Conservation (phyloP, 2,888 invertebrate species). For the Masnerella sp. region DNA sequence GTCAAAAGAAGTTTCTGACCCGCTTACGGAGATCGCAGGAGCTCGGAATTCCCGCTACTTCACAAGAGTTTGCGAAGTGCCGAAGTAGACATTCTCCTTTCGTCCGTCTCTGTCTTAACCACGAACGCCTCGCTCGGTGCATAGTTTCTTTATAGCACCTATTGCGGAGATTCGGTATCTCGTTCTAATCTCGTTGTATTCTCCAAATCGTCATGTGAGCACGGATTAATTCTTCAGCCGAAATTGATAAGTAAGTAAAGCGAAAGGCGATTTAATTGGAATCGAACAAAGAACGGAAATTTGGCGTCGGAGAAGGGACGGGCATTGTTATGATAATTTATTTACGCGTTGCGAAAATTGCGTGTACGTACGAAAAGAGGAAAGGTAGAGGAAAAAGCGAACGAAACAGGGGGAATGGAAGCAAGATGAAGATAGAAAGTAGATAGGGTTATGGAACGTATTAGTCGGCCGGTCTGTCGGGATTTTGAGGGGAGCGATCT, state of each 20-base stretch:
- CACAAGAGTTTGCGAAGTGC: conserved; percentile 74
- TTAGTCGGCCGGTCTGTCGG: conserved; percentile 58
- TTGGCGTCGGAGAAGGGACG: not conserved
- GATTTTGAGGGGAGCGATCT: conserved; percentile 57
- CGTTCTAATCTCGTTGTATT: conserved; percentile 63
- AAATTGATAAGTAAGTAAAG: conserved; percentile 45
- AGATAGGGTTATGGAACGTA: conserved; percentile 53
- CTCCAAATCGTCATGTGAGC: conserved; percentile 29
- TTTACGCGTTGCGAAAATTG: conserved; percentile 40
- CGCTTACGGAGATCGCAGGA: conserved; percentile 72
- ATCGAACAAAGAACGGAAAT: conserved; percentile 19
- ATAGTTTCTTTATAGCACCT: conserved; percentile 65
- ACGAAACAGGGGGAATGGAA: conserved; percentile 39
- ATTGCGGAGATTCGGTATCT: conserved; percentile 56
- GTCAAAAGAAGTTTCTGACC: conserved; percentile 77
- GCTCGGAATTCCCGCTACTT: conserved; percentile 73
- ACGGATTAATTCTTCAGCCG: conserved; percentile 39
- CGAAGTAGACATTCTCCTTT: conserved; percentile 68
- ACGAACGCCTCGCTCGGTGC: conserved; percentile 22
- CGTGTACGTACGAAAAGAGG: conserved; percentile 20
- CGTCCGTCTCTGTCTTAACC: conserved; percentile 22
- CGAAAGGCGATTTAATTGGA: conserved; percentile 36
- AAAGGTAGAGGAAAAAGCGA: conserved; percentile 33
- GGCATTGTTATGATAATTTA: conserved; percentile 47
- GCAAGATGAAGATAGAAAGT: conserved; percentile 55